Conservation (phyloP, 1,140 invertebrate genomes). For the Aphelenchoides besseyi region DNA sequence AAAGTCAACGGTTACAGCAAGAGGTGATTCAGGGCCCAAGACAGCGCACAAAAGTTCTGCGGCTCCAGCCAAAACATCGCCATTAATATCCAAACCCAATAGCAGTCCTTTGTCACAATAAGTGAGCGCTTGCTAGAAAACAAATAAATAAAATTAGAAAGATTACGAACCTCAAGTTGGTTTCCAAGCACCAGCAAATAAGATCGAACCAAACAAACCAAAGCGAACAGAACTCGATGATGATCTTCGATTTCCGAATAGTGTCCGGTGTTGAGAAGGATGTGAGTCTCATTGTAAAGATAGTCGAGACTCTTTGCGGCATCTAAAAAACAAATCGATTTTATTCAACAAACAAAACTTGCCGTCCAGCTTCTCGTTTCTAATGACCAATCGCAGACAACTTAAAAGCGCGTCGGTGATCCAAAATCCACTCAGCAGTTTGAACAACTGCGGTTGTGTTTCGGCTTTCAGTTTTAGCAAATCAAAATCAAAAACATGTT, state of each 20-base stretch:
- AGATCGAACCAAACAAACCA: constrained; percentile 32
- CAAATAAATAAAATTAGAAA: neutral
- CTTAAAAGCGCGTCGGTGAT: neutral
- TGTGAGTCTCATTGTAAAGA: constrained; percentile 8
- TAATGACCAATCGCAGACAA: neutral
- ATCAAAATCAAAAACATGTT: neutral
- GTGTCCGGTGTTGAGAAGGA: constrained; percentile 45
- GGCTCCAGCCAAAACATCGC: constrained; percentile 30
- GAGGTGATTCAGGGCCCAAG: neutral
- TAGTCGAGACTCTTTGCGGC: neutral
- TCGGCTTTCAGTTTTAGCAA: neutral
- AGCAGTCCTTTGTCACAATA: constrained; percentile 45
- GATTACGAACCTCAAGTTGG: constrained; percentile 2
- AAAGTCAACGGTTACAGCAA: constrained; percentile 2
- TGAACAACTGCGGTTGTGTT: neutral
- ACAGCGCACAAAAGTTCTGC: constrained; percentile 34
- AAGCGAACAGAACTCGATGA: constrained; percentile 39
- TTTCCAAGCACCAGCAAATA: neutral
- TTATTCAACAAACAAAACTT: neutral
- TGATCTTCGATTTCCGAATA: constrained; percentile 43
- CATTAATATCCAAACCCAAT: constrained; percentile 43
- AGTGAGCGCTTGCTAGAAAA: constrained; percentile 32
- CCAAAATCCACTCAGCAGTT: neutral
- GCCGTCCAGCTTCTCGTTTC: neutral
- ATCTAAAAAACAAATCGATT: constrained; percentile 12